phyloP scores from a whole-genome alignment of 2,888 invertebrate species.

The Drosophila meridiana region DNA sequence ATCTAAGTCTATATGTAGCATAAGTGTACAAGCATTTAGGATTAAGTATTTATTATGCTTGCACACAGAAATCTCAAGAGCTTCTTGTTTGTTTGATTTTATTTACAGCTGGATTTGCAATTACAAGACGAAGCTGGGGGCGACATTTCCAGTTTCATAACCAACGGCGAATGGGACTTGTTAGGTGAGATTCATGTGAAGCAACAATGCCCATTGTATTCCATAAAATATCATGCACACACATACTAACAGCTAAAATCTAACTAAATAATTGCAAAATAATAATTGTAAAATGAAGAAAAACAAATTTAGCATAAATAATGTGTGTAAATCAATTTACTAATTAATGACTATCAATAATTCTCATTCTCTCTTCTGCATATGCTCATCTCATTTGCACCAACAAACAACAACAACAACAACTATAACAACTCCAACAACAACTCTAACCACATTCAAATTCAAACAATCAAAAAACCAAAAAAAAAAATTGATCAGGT shows the following conservation, averaged over 20 bases:
- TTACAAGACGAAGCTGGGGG: slow-evolving; percentile 96
- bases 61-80: slow-evolving; percentile 15
- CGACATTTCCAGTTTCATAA: slow-evolving; percentile 98
- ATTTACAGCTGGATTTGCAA: slow-evolving; percentile 94
- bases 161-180: slow-evolving; percentile 99
- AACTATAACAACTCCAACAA: slow-evolving; percentile 1
- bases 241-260: slow-evolving; percentile 12
- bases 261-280: slow-evolving; percentile 11
- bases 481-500: slow-evolving; percentile 86
- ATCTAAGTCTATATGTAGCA: slow-evolving; percentile 3
- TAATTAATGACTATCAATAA: slow-evolving; percentile 47
- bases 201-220: not conserved
- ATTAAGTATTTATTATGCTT: slow-evolving; percentile 15
- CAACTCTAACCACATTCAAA: slow-evolving; percentile 15
- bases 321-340: slow-evolving; percentile 19
- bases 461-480: not conserved
- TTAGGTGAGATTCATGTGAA: slow-evolving; percentile 89
- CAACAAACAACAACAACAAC: slow-evolving; percentile 15
- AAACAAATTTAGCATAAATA: not conserved
- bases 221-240: not conserved
- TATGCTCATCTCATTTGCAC: slow-evolving; percentile 49
- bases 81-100: slow-evolving; percentile 1
- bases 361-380: slow-evolving; percentile 59
- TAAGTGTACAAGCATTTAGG: slow-evolving; percentile 8
- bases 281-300: slow-evolving; percentile 10